Evolutionary conservation across 35 echinoderm and acorn worm genomes (phyloP).

Genomic region (Heliocidaris erythrogramma): DNA sequence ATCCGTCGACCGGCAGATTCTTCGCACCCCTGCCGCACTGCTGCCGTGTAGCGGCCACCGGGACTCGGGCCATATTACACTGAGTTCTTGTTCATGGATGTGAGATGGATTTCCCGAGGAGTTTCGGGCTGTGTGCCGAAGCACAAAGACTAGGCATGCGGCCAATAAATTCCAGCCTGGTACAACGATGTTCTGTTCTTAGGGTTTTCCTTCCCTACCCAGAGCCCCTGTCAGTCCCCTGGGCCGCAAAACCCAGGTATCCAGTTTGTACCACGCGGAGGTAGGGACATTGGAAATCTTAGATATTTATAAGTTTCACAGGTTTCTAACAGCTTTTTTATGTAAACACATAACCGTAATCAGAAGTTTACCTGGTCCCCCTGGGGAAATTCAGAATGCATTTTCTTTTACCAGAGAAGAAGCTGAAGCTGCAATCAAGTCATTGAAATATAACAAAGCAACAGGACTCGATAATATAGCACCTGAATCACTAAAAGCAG

Average conservation of each 20-base stretch:
- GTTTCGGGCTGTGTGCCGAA: not conserved
- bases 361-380: not conserved
- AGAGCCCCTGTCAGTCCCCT: conserved; percentile 29
- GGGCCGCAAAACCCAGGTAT: conserved; percentile 7
- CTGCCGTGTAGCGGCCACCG: conserved; percentile 11
- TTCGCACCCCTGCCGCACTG: no score
- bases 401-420: not conserved
- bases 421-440: not conserved
- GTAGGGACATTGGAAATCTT: no score
- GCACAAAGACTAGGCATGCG: not conserved
- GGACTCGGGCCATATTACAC: not conserved
- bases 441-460: conserved; percentile 19
- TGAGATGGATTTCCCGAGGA: not conserved
- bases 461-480: not conserved
- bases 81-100: not conserved
- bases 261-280: conserved; percentile 16
- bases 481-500: not conserved
- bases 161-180: conserved; percentile 21
- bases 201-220: conserved; percentile 39
- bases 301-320: no score
- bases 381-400: not conserved
- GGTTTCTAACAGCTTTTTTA: no score
- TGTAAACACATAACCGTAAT: conserved; percentile 5
- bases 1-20: conserved; percentile 10
- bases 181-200: not conserved